These are phyloP conservation scores for Hylyphantes graminicola DNA, from an alignment of 1,140 invertebrate genomes.

Conservation along the genomic window DNA sequence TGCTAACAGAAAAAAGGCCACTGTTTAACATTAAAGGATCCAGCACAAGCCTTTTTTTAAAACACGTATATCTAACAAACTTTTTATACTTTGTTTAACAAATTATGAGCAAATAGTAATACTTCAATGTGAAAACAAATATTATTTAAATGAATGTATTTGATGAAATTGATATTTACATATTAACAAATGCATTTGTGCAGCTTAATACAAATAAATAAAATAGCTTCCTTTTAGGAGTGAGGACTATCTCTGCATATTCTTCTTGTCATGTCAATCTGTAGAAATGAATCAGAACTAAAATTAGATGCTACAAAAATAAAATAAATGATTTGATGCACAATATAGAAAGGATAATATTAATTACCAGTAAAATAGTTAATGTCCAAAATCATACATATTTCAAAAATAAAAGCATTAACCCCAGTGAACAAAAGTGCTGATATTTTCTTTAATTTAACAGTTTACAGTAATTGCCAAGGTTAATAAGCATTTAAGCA, in stretches of 20 bases:
- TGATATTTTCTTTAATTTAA: neutral
- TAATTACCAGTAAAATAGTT: neutral
- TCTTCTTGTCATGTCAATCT: conserved; percentile 59
- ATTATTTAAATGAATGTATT: neutral
- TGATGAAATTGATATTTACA: conserved; percentile 25
- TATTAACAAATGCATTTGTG: conserved; percentile 5
- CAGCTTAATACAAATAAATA: neutral
- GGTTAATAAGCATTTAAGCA: no score
- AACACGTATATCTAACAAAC: no score
- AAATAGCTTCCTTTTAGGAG: neutral
- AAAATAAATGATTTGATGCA: neutral
- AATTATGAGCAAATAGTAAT: no score
- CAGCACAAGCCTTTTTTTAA: no score
- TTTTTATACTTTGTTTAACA: no score
- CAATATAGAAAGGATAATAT: neutral
- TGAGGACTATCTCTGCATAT: conserved; percentile 42
- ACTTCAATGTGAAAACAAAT: neutral
- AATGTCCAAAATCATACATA: neutral
- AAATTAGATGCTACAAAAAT: neutral
- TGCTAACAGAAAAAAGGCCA: no score
- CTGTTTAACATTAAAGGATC: no score
- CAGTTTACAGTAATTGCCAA: neutral
- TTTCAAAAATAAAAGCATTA: neutral
- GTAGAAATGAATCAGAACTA: conserved; percentile 7
- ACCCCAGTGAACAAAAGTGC: neutral